These are phyloP conservation scores for Apodemia zela DNA, from an alignment of 2,888 invertebrate genomes.

Conservation along the genomic window DNA sequence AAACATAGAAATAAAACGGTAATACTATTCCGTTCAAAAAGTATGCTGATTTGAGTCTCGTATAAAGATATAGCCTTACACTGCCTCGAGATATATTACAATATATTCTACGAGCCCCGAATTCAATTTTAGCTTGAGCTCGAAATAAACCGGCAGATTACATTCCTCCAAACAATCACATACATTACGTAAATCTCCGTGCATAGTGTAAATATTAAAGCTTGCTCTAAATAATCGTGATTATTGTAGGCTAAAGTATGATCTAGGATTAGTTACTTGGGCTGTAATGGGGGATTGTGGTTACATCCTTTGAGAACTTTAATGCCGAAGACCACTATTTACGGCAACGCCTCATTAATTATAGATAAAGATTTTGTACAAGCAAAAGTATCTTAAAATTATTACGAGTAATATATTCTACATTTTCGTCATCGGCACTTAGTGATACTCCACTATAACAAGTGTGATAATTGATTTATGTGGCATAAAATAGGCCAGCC, in stretches of 20 bases:
- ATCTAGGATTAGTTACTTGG: conserved; percentile 7
- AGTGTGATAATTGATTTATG: too few species aligned
- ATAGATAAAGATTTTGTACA: too few species aligned
- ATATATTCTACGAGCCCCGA: conserved; percentile 2
- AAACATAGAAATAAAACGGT: not conserved
- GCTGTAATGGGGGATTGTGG: not conserved
- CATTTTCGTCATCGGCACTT: too few species aligned
- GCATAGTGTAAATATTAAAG: conserved; percentile 12
- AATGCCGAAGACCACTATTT: not conserved
- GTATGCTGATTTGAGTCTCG: conserved; percentile 8
- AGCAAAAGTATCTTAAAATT: too few species aligned
- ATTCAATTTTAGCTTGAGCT: conserved; percentile 9
- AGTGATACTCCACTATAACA: too few species aligned
- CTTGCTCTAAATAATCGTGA: conserved; percentile 1
- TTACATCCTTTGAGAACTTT: not conserved
- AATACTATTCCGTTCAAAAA: not conserved
- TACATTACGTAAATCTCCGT: conserved; percentile 13
- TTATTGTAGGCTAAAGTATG: conserved; percentile 4
- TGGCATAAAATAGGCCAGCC: too few species aligned
- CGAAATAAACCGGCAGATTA: conserved; percentile 15
- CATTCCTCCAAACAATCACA: conserved; percentile 9
- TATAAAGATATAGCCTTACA: conserved; percentile 4
- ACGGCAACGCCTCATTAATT: not conserved
- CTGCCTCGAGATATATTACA: conserved; percentile 7
- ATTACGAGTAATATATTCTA: too few species aligned